Evolutionary conservation across 2,888 invertebrate species (phyloP), one percentile per base, ranked within the genome.

Genomic region (Torymus texanus): DNA sequence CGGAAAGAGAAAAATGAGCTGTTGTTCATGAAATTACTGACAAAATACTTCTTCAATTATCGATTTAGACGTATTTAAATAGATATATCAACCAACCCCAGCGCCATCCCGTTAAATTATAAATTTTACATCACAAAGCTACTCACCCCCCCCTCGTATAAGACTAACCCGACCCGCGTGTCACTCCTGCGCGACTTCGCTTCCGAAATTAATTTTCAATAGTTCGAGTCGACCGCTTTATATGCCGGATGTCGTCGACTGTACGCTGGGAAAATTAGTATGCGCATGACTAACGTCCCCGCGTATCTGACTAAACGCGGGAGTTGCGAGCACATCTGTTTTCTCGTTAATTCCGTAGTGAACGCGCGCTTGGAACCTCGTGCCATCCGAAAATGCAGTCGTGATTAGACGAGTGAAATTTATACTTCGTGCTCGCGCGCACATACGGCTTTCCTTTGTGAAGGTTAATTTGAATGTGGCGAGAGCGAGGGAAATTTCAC

Each of bases 131-230:
- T n/a, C n/a, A 29, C 13, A 18, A 70, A 10, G n/a, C 65, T 13
- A 11, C 24, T 41, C 41, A 8, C 41, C 8, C 5, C 8, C 8
- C 41, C 8, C 1, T 5, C 10, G 8, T 8, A 29, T 5, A 29
- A 29, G 4, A 0, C 29, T 29, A 1, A 29, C 29, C 29, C 29
- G 41, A 41, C 5, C 41, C 41, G 12, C 65, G 51, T 21, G 2
- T 21, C 21, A 21, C 2, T 21, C 21, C 21, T 21, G 2, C 12
- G n/a, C 41, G 12, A 1, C 56, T 24, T 62, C 10, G 58, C 29
- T 14, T 8, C 55, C 62, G 50, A 78, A 78, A 68, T 78, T 68
- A 78, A 78, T 62, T 73, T 78, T 68, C 73, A 63, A 73, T 78
- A 73, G 73, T 58, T 76, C 58, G n/a, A 24, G 51, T n/a, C 55